Conservation (phyloP, 2,797 vertebrate genomes). For the Melanotaenia pygmaea region DNA sequence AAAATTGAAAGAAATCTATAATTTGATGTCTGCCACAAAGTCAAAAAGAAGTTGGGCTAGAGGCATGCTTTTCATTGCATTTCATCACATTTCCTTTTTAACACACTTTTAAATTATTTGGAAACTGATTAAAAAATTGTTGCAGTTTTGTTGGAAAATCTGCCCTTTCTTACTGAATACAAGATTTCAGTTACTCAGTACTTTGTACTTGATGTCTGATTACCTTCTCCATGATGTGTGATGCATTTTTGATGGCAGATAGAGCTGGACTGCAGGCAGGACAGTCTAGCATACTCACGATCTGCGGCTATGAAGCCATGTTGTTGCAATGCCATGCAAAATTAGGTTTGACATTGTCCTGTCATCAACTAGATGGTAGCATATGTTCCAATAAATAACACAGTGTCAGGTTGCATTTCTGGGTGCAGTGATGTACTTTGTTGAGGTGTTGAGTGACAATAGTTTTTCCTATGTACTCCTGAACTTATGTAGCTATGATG, state of each 20-base stretch:
- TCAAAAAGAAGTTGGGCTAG: background rate
- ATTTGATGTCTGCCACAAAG: background rate
- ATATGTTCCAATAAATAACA: background rate
- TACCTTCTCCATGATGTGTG: background rate
- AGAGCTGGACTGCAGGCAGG: background rate
- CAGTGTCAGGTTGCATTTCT: background rate
- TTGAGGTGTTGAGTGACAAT: too few species aligned
- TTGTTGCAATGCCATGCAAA: background rate
- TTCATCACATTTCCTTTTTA: background rate
- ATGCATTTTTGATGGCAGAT: background rate
- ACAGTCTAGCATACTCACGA: background rate
- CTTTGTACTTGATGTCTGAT: background rate
- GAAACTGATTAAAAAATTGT: background rate
- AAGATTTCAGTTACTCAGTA: background rate
- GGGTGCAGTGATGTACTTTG: background rate
- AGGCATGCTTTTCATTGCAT: background rate
- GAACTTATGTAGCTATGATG: background rate
- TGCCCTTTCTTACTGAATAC: background rate
- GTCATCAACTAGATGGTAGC: background rate
- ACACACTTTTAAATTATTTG: background rate
- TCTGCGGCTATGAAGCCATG: background rate
- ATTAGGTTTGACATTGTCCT: background rate
- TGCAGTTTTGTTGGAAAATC: background rate
- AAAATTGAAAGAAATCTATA: background rate
- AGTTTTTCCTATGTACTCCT: background rate